phyloP scores from a whole-genome alignment of 1,140 invertebrate species.

The Neodiprion lecontei region DNA sequence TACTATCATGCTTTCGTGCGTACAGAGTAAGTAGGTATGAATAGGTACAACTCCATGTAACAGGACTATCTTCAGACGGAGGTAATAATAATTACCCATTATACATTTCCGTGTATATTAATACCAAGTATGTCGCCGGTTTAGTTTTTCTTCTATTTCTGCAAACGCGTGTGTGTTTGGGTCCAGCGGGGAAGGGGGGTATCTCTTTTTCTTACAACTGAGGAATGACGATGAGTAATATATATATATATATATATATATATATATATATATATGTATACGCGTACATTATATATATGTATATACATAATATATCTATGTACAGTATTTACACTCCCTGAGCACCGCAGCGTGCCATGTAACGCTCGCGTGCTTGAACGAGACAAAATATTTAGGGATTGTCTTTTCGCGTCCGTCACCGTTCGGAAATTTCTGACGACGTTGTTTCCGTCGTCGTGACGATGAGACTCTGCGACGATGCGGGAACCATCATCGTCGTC shows the following conservation, averaged over 20 bases:
- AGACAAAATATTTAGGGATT: too few species aligned
- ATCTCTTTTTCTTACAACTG: not conserved
- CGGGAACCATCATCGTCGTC: constrained; percentile 38
- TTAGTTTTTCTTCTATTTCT: not conserved
- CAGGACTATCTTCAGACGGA: not conserved
- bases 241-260: not conserved
- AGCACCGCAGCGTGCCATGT: not conserved
- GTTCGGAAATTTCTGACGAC: constrained; percentile 36
- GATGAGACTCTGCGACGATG: constrained; percentile 29
- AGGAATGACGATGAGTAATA: constrained; percentile 7
- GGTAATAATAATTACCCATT: not conserved
- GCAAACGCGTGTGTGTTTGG: too few species aligned
- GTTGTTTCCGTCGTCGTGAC: constrained; percentile 30
- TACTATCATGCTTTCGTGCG: too few species aligned
- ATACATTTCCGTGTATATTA: not conserved
- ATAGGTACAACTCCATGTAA: not conserved
- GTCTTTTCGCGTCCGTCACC: constrained; percentile 44
- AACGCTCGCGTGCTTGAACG: not conserved
- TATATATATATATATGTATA: too few species aligned
- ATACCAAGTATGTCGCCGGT: not conserved
- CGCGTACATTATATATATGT: too few species aligned
- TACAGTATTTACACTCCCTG: not conserved
- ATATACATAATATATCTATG: not conserved
- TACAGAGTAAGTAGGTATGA: too few species aligned
- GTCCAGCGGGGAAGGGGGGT: too few species aligned